phyloP scores from a whole-genome alignment of 2,797 vertebrate species.

The Anableps anableps region DNA sequence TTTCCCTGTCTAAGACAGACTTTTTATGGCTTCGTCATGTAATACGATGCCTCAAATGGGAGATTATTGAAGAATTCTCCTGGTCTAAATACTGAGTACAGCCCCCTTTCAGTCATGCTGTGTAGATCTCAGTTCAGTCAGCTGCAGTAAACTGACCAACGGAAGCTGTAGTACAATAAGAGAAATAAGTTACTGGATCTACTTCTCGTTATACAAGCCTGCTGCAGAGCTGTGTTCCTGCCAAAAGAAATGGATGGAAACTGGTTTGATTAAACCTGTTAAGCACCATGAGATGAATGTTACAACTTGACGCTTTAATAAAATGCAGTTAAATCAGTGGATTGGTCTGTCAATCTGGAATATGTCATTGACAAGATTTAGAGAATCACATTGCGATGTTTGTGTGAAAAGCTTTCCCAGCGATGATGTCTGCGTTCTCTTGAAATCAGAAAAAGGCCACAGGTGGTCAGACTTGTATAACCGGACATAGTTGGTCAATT shows the following conservation, averaged over 20 bases:
- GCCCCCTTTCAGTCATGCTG: not conserved
- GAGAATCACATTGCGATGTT: not conserved
- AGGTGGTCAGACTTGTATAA: constrained; percentile 35
- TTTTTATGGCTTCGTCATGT: not conserved
- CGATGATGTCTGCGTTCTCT: constrained; percentile 2
- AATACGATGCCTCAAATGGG: not conserved
- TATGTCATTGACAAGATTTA: not conserved
- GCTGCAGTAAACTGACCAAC: too few species aligned
- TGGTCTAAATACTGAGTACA: not conserved
- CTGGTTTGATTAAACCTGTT: not conserved
- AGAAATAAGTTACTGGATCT: not conserved
- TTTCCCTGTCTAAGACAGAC: not conserved
- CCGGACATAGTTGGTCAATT: constrained; percentile 27
- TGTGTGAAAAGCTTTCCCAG: not conserved
- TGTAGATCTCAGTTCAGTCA: too few species aligned
- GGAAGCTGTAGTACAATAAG: not conserved
- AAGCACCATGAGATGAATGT: not conserved
- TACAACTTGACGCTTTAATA: not conserved
- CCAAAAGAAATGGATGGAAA: not conserved
- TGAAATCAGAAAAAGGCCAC: not conserved
- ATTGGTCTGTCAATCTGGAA: not conserved
- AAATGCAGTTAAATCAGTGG: not conserved
- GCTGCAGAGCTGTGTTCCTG: not conserved
- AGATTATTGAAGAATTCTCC: not conserved
- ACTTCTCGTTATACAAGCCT: not conserved